Percentiles rank a stretch among this genome's conserved stretches.
phyloP scores from a whole-genome alignment of 2,888 invertebrate genomes.

The Dyspetes luteomarginatus region DNA sequence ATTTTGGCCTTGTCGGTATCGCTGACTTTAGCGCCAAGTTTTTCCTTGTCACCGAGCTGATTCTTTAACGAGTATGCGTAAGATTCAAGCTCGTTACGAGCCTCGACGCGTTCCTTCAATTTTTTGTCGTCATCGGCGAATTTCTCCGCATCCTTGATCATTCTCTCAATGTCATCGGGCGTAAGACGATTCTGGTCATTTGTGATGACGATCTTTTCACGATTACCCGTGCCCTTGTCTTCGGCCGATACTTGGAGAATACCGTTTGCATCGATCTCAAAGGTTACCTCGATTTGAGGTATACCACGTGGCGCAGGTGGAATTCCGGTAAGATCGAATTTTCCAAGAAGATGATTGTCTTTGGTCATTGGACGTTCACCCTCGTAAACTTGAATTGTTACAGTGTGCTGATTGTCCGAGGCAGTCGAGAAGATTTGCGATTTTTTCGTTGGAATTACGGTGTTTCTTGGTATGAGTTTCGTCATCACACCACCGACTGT shows the following conservation, averaged over 20 bases:
- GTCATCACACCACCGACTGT: slow-evolving; percentile 99
- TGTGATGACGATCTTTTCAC: slow-evolving; percentile 99
- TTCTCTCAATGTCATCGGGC: slow-evolving; percentile 99
- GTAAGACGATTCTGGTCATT: slow-evolving; percentile 98
- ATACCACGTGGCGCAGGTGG: slow-evolving; percentile 97
- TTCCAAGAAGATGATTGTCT: slow-evolving; percentile 99
- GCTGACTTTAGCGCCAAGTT: slow-evolving; percentile 95
- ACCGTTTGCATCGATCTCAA: slow-evolving; percentile 97
- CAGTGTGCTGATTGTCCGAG: slow-evolving; percentile 99
- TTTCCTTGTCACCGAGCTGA: slow-evolving; percentile 98
- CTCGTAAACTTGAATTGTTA: slow-evolving; percentile 98
- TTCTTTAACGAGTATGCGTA: slow-evolving; percentile 99
- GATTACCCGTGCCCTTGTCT: slow-evolving; percentile 99
- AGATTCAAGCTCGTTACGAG: slow-evolving; percentile 98
- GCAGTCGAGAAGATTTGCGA: slow-evolving; percentile 99
- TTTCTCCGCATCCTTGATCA: slow-evolving; percentile 99
- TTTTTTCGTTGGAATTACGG: slow-evolving; percentile 99
- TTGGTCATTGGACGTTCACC: slow-evolving; percentile 99
- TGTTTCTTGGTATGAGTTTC: slow-evolving; percentile 98
- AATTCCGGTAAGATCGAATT: slow-evolving; percentile 98
- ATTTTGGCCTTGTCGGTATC: slow-evolving; percentile 97
- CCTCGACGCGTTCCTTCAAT: slow-evolving; percentile 96
- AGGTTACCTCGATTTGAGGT: slow-evolving; percentile 97
- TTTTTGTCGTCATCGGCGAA: slow-evolving; percentile 99
- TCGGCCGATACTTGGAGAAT: slow-evolving; percentile 98